Evolutionary conservation across 2,113 vertebrate species (phyloP), one percentile per base, ranked within the genome.

Genomic region (Otis tarda): DNA sequence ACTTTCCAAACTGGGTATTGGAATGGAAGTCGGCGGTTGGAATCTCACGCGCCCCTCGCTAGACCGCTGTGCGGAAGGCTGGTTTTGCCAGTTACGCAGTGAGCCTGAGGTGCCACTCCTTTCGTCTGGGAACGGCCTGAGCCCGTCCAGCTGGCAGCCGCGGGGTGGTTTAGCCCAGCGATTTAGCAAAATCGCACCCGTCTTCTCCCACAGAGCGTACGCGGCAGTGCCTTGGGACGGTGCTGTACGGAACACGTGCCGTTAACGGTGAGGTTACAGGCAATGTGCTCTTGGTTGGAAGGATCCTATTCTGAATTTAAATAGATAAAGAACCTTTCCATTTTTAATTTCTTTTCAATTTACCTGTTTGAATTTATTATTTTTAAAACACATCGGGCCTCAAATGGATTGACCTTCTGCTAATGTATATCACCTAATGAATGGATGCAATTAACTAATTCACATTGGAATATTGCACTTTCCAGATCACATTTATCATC

Each of bases 401-500:
- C 87, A 97, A 98, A 98, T 97, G 95, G 96, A 96, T 53, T 98
- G 98, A 98, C 98, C 98, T 98, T 98, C 95, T 87, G 86, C 97
- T 98, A 98, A 98, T 98, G 97, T 96, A 59, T 79, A 93, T 97
- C 96, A 94, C 93, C 97, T 98, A 98, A 98, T 97, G 97, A 98
- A 97, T 94, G 93, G 95, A 94, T 95, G 96, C 97, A 98, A 98
- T 98, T 98, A 98, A 96, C 94, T 94, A 97, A 97, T 97, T 98
- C 96, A 94, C 97, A 97, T 82, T 95, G 96, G 97, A 96, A 96
- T 87, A 91, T 79, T 97, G 96, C 96, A 97, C 97, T 97, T 98
- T 95, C 94, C 97, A 96, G 93, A 70, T 89, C 96, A 87, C 98
- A 98, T 98, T 97, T 96, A 98, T 98, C 98, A 98, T 74, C 59